Evolutionary conservation across 2,888 invertebrate species (phyloP).

Genomic region (Lomographa bimaculata): DNA sequence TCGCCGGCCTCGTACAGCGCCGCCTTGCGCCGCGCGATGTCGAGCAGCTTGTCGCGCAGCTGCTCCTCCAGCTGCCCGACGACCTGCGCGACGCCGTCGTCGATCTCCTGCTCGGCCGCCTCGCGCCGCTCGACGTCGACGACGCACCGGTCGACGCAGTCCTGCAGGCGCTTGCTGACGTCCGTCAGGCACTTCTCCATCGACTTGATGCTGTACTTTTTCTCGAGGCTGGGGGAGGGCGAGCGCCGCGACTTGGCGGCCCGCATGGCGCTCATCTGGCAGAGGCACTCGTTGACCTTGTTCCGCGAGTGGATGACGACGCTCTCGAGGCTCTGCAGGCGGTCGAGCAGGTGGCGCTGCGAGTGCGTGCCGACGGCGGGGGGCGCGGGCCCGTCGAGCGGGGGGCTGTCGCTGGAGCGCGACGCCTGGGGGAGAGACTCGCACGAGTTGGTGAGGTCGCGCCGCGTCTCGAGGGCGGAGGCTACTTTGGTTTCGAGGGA

Average conservation of each 20-base stretch:
- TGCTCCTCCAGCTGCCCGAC: constrained; percentile 87
- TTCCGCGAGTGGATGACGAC: constrained; percentile 86
- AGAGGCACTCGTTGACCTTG: constrained; percentile 87
- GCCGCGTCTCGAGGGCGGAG: constrained; percentile 77
- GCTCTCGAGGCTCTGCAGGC: constrained; percentile 84
- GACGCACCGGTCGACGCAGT: constrained; percentile 84
- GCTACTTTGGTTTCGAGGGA: constrained; percentile 91
- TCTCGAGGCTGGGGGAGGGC: constrained; percentile 86
- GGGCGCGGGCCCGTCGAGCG: constrained; percentile 54
- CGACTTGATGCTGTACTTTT: constrained; percentile 84
- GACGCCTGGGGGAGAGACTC: constrained; percentile 80
- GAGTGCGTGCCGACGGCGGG: constrained; percentile 75
- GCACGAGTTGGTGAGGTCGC: constrained; percentile 79
- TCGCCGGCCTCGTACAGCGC: constrained; percentile 86
- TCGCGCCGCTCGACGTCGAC: constrained; percentile 74
- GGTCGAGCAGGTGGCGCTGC: constrained; percentile 81
- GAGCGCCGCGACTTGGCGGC: constrained; percentile 85
- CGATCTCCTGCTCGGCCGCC: constrained; percentile 46
- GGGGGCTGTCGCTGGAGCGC: constrained; percentile 64
- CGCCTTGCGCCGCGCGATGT: constrained; percentile 87
- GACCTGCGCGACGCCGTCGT: constrained; percentile 83
- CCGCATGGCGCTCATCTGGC: constrained; percentile 85
- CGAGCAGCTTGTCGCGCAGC: constrained; percentile 86
- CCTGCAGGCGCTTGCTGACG: constrained; percentile 84
- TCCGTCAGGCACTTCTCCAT: constrained; percentile 86